Base-by-base conservation (phyloP, 2,113 vertebrate species). In the Platichthys flesus region DNA sequence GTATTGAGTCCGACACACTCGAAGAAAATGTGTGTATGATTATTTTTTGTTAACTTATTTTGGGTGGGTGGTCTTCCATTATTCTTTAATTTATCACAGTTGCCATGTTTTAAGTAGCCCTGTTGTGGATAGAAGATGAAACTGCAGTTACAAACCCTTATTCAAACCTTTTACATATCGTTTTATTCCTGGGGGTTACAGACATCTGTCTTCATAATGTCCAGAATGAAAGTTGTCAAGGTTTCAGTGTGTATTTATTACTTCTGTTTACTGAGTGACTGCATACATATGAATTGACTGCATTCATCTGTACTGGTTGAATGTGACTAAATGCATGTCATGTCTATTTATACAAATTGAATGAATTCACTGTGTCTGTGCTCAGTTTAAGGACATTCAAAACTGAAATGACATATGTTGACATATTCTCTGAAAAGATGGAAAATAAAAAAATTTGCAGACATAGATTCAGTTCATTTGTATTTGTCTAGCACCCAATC, bases 161-260 rank as follows among this genome's bases (percentile, higher is more conserved):
- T 70, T 71, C 72, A 82, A 82, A 68, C 83, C 78, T 93, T 94
- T 91, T 91, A 83, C 71, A 73, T 54, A 49, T 83, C 0, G 14
- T 94, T 93, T 93, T 93, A 94, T 92, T 94, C 84, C 72, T 82
- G 83, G 79, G 82, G 88, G 89, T 92, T 86, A 78, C 76, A 87
- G 75, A 82, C 78, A 87, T 70, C 82, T 84, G 88, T 82, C 79
- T 61, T 80, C 28, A 28, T 83, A 76, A 88, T 89, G 82, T 94
- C 90, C 84, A 91, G 87, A 92, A 89, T 90, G 63, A 90, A 88
- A 85, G 85, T 90, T 92, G 84, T 89, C 88, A 35, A 90, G 89
- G 76, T 92, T 79, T 90, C 82, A 73, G 56, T 52, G 23, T 73
- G 78, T 91, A 90, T 92, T 88, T 91, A 92, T 92, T 87, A 87